Conservation (phyloP, 2,113 vertebrate genomes). For the Hippocampus guttulatus region DNA sequence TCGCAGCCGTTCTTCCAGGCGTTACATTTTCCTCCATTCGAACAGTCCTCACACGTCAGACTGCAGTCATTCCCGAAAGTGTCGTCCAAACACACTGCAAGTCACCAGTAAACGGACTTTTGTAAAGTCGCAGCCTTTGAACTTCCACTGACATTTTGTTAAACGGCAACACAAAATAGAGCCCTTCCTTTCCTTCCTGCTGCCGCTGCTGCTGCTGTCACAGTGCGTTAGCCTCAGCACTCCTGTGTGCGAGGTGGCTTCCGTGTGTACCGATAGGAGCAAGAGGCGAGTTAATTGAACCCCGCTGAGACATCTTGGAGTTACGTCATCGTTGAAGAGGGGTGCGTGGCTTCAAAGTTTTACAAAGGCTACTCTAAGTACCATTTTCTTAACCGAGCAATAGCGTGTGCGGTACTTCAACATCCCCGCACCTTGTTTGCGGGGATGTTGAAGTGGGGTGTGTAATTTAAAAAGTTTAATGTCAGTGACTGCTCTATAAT, state of each 20-base stretch:
- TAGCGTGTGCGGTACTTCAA: no score
- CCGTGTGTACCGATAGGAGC: conserved; percentile 22
- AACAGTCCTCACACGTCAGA: conserved; percentile 86
- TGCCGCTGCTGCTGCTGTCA: conserved; percentile 19
- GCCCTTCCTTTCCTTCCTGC: conserved; percentile 1
- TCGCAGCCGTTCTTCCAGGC: conserved; percentile 72
- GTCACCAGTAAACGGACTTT: not conserved
- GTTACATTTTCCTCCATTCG: conserved; percentile 77
- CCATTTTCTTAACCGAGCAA: no score
- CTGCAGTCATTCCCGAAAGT: conserved; percentile 90
- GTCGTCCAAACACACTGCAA: conserved; percentile 84
- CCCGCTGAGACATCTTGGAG: conserved; percentile 21
- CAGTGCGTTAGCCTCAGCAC: conserved; percentile 25
- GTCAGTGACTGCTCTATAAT: no score
- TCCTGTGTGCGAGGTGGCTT: conserved; percentile 11
- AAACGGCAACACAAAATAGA: conserved; percentile 13
- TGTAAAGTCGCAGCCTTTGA: not conserved
- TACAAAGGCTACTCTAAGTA: not conserved
- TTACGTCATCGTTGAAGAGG: not conserved
- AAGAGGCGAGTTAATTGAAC: conserved; percentile 33
- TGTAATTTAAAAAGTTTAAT: no score
- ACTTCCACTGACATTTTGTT: not conserved
- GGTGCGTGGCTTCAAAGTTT: not conserved
- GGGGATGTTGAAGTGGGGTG: no score
- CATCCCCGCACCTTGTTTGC: no score